Conservation (phyloP, 2,113 vertebrate genomes). For the Spheniscus mendiculus region DNA sequence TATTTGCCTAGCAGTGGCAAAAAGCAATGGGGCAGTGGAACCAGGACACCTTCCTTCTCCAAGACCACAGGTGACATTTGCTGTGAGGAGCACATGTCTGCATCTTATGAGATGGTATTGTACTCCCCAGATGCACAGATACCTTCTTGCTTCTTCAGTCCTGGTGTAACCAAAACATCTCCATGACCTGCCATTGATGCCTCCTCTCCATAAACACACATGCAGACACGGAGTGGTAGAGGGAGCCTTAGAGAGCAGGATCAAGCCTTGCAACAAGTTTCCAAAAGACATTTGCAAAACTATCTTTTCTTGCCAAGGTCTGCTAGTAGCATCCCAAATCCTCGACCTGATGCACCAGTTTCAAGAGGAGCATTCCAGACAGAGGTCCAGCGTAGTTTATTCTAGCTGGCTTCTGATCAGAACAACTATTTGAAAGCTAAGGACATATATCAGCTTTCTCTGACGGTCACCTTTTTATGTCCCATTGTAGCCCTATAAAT, state of each 20-base stretch:
- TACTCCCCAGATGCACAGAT: background rate
- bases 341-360: background rate
- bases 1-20: background rate
- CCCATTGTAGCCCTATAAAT: background rate
- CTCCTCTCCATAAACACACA: background rate
- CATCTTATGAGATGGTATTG: background rate
- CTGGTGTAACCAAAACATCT: background rate
- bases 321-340: background rate
- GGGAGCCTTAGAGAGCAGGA: background rate
- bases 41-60: background rate
- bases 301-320: background rate
- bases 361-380: background rate
- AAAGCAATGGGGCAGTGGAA: background rate
- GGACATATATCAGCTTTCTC: background rate
- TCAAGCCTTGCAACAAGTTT: background rate
- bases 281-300: background rate
- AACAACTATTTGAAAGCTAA: background rate
- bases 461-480: background rate
- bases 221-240: accelerated
- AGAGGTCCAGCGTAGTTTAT: background rate
- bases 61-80: background rate
- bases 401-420: background rate
- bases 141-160: background rate
- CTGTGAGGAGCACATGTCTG: background rate
- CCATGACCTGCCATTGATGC: background rate